Base-by-base conservation (phyloP, 2,888 invertebrate genomes). In the Limnephilus lunatus region DNA sequence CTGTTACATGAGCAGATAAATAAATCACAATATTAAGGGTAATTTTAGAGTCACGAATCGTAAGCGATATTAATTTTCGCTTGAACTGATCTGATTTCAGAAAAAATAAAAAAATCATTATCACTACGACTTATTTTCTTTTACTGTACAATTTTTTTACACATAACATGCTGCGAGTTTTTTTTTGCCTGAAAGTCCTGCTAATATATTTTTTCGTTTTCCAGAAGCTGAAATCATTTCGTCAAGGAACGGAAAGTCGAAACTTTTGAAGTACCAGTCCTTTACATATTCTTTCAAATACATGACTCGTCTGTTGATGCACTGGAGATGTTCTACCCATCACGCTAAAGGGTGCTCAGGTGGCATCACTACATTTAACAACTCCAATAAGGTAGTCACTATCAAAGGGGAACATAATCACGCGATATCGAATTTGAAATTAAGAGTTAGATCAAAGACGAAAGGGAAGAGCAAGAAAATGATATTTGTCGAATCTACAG, bases 291-390 rank as follows among this genome's bases (percentile, higher is more conserved):
- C n/a, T 39, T 89, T 35, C 39, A 81, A 81, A 30, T 81, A 81
- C 12, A 80, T 81, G 81, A 81, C 80, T 19, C 30, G 81, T 7
- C 39, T n/a, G n/a, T n/a, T 81, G 81, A 39, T 81, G 35, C 81
- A 81, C 81, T 89, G 89, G 89, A 81, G 80, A 30, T 89, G 89
- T 39, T 89, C 89, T 25, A 89, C 89, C 39, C 89, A 81, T 81
- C 81, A 89, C 14, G 35, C 35, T 15, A 89, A 44, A 39, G 89
- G 89, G 7, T 89, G 89, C 39, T 19, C 81, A 32, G 89, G 81
- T n/a, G 81, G 35, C 30, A 81, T 89, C 14, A 81, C 81, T 39
- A 89, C 89, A 14, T 68, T 80, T 11, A 53, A 88, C 19, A 68
- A 88, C 15, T 68, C 68, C 68, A 68, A n/a, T 19, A 30, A 68